Evolutionary conservation across 2,797 vertebrate genomes (phyloP).

Genomic region (Anolis apletophallus): DNA sequence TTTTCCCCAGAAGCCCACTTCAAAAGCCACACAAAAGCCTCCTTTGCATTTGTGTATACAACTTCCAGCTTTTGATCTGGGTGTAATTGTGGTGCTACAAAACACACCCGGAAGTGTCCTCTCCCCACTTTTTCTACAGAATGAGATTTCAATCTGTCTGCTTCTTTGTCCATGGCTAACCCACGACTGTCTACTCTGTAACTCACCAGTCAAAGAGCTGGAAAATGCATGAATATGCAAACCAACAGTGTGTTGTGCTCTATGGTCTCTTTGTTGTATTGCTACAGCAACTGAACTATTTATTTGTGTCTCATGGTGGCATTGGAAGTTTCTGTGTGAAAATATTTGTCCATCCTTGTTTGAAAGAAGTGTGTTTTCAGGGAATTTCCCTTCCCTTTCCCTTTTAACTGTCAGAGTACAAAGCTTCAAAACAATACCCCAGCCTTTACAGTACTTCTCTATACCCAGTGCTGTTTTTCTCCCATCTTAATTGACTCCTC

Average conservation of each 20-base stretch:
- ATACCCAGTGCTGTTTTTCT: background rate
- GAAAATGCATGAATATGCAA: slow-evolving; percentile 62
- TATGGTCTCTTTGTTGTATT: slow-evolving; percentile 55
- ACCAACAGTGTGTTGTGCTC: slow-evolving; percentile 50
- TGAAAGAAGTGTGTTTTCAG: slow-evolving; percentile 49
- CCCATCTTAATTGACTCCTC: too few species aligned
- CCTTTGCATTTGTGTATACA: background rate
- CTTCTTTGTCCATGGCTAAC: slow-evolving; percentile 33
- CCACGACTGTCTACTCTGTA: slow-evolving; percentile 24
- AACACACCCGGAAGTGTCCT: background rate
- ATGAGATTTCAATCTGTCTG: background rate
- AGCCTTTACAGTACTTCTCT: background rate
- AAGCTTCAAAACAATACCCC: background rate
- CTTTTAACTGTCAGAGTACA: background rate
- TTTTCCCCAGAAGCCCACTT: background rate
- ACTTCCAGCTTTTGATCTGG: background rate
- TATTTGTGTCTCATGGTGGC: slow-evolving; percentile 46
- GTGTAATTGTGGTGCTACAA: background rate
- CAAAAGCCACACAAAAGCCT: background rate
- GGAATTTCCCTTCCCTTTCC: background rate
- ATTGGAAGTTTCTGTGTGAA: slow-evolving; percentile 44
- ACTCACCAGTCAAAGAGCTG: slow-evolving; percentile 47
- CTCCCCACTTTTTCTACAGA: slow-evolving; percentile 28
- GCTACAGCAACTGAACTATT: slow-evolving; percentile 46
- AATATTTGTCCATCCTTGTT: slow-evolving; percentile 20